Percentiles rank a stretch among this genome's conserved stretches.
Evolutionary conservation across 2,888 invertebrate genomes (phyloP).

Genomic region (Conomelus anceps): DNA sequence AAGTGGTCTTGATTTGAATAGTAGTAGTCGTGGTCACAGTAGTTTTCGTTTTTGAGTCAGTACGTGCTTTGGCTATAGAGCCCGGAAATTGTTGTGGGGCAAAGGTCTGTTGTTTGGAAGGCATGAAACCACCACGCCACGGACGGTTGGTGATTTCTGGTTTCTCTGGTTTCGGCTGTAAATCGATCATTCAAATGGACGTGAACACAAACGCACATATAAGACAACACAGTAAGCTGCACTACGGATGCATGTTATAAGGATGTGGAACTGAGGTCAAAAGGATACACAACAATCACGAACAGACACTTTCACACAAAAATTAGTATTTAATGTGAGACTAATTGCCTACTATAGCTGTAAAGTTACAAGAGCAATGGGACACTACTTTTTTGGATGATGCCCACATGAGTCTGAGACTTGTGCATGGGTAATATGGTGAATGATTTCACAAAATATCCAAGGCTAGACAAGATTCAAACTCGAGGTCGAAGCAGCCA

Average conservation of each 20-base stretch:
- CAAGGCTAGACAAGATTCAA: too few species aligned
- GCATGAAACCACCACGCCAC: neutral
- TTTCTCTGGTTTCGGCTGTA: neutral
- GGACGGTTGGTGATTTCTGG: neutral
- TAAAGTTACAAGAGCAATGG: too few species aligned
- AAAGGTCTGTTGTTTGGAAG: neutral
- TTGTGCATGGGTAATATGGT: too few species aligned
- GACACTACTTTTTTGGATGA: too few species aligned
- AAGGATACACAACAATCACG: too few species aligned
- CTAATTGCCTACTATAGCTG: too few species aligned
- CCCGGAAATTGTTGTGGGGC: neutral
- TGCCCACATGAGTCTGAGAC: too few species aligned
- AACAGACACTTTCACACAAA: neutral
- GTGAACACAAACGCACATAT: neutral
- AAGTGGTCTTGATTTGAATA: neutral
- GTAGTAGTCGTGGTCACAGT: neutral
- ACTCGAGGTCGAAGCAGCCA: too few species aligned
- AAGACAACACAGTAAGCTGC: neutral
- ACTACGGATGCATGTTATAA: neutral
- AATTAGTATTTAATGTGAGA: neutral
- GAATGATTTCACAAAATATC: too few species aligned
- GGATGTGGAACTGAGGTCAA: neutral
- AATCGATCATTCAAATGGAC: neutral
- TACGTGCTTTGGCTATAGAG: neutral
- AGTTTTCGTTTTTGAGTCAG: neutral